A percentile compares a stretch with the other conserved stretches of the same genome.
Conservation (phyloP, 2,113 vertebrate species). For the Emydura subglobosa region DNA sequence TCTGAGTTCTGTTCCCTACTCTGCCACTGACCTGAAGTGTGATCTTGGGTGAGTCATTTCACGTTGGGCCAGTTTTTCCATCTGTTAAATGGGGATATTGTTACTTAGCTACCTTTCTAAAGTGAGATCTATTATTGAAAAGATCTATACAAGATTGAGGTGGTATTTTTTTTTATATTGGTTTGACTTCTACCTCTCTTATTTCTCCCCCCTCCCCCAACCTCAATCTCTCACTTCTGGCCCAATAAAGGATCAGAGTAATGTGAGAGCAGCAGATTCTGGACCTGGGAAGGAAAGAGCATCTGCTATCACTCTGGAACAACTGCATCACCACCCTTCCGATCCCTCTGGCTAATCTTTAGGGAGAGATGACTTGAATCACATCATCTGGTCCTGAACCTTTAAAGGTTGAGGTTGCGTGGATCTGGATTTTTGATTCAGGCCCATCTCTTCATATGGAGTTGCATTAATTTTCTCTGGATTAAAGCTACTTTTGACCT, state of each 20-base stretch:
- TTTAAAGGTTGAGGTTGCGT: background rate
- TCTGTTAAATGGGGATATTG: background rate
- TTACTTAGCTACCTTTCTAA: background rate
- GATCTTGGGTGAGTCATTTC: background rate
- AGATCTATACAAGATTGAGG: background rate
- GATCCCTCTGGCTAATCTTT: background rate
- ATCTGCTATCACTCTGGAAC: background rate
- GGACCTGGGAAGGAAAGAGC: background rate
- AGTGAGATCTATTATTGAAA: rapidly evolving
- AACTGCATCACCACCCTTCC: background rate
- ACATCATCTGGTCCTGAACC: background rate
- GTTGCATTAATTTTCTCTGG: background rate
- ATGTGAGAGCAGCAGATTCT: background rate
- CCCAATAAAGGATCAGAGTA: background rate
- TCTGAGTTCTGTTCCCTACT: background rate
- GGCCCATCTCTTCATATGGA: background rate
- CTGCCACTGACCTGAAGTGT: background rate
- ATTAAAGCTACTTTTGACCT: background rate
- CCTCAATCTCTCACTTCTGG: background rate
- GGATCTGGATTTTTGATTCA: background rate
- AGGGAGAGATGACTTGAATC: background rate
- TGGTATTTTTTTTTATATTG: background rate
- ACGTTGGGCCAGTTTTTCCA: background rate
- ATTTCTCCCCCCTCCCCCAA: background rate
- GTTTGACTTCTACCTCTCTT: background rate